Evolutionary conservation across 2,888 invertebrate species (phyloP).

Genomic region (Eristalis pertinax): DNA sequence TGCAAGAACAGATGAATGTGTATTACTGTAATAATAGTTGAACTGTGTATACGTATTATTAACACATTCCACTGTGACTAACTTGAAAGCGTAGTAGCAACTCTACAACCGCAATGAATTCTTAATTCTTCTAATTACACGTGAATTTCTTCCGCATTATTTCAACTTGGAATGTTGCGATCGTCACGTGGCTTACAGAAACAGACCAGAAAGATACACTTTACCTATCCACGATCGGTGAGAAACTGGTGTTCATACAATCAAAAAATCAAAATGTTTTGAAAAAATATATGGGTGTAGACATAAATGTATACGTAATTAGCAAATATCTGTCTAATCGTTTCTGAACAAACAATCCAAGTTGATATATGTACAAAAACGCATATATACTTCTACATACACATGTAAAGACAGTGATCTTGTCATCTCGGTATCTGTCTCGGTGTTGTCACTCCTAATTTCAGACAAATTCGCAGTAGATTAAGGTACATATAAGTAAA

Average conservation of each 20-base stretch:
- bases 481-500: conserved; percentile 37
- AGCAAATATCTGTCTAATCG: conserved; percentile 46
- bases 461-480: conserved; percentile 38
- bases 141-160: conserved; percentile 59
- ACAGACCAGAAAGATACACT: background rate
- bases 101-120: conserved; percentile 29
- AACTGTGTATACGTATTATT: background rate
- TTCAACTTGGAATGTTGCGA: conserved; percentile 34
- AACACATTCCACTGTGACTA: background rate
- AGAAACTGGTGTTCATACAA: conserved; percentile 29
- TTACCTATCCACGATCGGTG: conserved; percentile 12
- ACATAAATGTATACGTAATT: conserved; percentile 34
- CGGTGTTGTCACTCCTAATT: conserved; percentile 11
- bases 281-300: background rate
- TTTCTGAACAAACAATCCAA: conserved; percentile 10
- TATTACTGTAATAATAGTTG: background rate
- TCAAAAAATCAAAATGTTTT: conserved; percentile 44
- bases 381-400: background rate
- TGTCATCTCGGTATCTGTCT: conserved; percentile 14
- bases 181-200: conserved; percentile 4
- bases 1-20: too few species aligned
- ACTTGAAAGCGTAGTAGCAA: background rate
- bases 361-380: background rate
- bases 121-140: conserved; percentile 26
- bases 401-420: background rate